Evolutionary conservation across 1,140 invertebrate species (phyloP).

Genomic region (Steinernema feltiae): DNA sequence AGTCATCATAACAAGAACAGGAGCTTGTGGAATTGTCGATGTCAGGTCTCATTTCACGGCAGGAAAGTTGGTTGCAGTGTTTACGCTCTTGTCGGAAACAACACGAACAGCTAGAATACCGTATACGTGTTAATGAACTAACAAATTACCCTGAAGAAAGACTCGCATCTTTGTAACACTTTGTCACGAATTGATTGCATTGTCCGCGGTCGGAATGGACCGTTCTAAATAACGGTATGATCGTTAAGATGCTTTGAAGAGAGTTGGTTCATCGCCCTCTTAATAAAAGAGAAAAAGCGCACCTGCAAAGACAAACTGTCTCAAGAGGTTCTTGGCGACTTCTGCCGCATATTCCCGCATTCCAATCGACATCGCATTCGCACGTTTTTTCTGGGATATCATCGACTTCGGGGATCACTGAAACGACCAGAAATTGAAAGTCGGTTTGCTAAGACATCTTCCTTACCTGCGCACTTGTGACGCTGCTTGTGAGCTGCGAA

Average conservation of each 20-base stretch:
- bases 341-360: neutral
- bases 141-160: neutral
- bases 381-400: neutral
- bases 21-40: neutral
- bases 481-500: neutral
- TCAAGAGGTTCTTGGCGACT: slow-evolving; percentile 1
- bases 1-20: neutral
- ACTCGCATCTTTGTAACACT: neutral
- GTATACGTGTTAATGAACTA: neutral
- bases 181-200: neutral
- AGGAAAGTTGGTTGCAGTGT: neutral
- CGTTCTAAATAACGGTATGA: neutral
- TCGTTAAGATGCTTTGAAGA: no score
- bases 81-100: neutral
- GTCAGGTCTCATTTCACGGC: neutral
- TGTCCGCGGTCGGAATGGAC: neutral
- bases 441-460: no score
- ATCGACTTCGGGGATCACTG: neutral
- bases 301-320: slow-evolving; percentile 1
- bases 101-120: neutral
- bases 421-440: no score
- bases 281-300: neutral
- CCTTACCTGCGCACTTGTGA: neutral
- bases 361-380: neutral
- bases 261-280: no score